phyloP scores from a whole-genome alignment of 2,888 invertebrate genomes.

The Lasioglossum villosulum region DNA sequence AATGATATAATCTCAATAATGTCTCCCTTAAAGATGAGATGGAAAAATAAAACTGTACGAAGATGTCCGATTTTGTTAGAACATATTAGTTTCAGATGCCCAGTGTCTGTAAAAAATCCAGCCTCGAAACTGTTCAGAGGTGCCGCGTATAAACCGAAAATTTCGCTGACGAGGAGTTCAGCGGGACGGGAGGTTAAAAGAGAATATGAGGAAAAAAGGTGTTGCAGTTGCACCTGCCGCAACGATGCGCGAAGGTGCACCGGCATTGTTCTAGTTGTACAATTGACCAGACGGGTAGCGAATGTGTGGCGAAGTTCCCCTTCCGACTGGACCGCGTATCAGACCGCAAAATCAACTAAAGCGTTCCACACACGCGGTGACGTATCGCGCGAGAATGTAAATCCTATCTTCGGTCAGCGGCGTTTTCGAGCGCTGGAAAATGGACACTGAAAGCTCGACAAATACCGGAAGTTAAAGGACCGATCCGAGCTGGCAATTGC shows the following conservation, averaged over 20 bases:
- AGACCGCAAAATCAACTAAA: constrained; percentile 48
- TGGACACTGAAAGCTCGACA: constrained; percentile 56
- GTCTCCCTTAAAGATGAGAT: too few species aligned
- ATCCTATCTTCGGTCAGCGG: constrained; percentile 40
- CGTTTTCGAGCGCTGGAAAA: constrained; percentile 48
- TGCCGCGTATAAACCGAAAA: background rate
- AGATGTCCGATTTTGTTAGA: too few species aligned
- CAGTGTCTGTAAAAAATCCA: too few species aligned
- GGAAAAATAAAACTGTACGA: too few species aligned
- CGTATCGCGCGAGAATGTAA: constrained; percentile 48
- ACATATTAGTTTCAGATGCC: too few species aligned
- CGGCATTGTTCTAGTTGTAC: constrained; percentile 2
- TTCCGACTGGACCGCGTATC: constrained; percentile 28
- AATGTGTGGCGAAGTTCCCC: constrained; percentile 18
- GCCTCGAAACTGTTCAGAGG: too few species aligned
- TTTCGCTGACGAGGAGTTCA: background rate
- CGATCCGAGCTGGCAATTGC: constrained; percentile 49
- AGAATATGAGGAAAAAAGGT: constrained; percentile 5
- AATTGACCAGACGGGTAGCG: background rate
- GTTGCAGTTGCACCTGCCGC: background rate
- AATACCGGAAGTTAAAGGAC: constrained; percentile 56
- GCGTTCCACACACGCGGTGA: constrained; percentile 18
- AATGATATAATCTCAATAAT: too few species aligned
- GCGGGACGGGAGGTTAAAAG: background rate
- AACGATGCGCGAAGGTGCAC: background rate